A percentile compares a stretch with the other conserved stretches of the same genome.
Evolutionary conservation across 2,888 invertebrate genomes (phyloP).

Genomic region (Cancer borealis): DNA sequence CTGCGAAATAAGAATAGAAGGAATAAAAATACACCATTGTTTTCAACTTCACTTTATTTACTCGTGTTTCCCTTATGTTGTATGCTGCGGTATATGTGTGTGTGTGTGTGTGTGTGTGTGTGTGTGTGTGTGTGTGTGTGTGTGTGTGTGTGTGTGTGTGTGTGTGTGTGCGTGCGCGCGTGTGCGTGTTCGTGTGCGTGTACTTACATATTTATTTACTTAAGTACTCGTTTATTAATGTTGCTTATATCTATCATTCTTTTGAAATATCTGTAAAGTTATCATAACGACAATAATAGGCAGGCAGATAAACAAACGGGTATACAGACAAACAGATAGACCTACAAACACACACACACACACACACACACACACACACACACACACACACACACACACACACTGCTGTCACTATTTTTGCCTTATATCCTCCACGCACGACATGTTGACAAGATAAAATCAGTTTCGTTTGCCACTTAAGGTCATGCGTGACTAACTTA

Average conservation of each 20-base stretch:
- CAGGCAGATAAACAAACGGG: no score
- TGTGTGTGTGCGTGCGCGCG: slow-evolving; percentile 49
- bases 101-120: slow-evolving; percentile 32
- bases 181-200: slow-evolving; percentile 49
- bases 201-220: not conserved
- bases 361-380: not conserved
- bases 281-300: no score
- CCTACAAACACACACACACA: not conserved
- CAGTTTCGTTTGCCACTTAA: not conserved
- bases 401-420: slow-evolving; percentile 2
- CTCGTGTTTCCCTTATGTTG: not conserved
- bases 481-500: not conserved
- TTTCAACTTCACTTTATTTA: not conserved
- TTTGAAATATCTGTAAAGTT: not conserved
- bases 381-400: not conserved
- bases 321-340: not conserved
- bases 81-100: not conserved
- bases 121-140: slow-evolving; percentile 15
- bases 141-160: slow-evolving; percentile 31
- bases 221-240: no score
- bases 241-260: no score
- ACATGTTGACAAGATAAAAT: not conserved
- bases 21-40: no score
- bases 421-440: not conserved
- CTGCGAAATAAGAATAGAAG: not conserved